These are phyloP conservation scores for Symphodus melops DNA, from an alignment of 2,113 vertebrate species.

Conservation along the genomic window DNA sequence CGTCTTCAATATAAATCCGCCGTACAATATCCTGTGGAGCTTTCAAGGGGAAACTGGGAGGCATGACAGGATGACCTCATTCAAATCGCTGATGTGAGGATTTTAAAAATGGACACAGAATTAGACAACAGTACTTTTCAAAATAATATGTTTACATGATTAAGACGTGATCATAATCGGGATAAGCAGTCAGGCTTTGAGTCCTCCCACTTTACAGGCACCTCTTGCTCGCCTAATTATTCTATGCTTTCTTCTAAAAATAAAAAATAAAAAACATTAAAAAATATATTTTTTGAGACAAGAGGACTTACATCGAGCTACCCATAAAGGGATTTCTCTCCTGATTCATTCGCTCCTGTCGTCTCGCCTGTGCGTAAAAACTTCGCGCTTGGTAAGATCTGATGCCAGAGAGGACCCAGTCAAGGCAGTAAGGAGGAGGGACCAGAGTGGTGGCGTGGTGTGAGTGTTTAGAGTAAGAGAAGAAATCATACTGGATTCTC, in stretches of 20 bases:
- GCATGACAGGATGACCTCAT: conserved; percentile 33
- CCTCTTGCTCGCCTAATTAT: too few species aligned
- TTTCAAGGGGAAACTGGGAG: neutral
- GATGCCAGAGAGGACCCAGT: conserved; percentile 53
- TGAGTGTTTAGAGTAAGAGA: neutral
- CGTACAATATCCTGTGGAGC: neutral
- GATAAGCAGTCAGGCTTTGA: neutral
- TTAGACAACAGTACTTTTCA: neutral
- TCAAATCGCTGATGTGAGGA: conserved; percentile 7
- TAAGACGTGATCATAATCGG: neutral
- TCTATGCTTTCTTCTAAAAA: too few species aligned
- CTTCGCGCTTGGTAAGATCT: neutral
- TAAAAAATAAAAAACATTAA: neutral
- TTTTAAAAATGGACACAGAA: conserved; percentile 4
- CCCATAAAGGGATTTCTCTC: neutral
- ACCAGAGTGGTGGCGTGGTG: conserved; percentile 35
- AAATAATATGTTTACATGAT: neutral
- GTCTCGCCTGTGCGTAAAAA: conserved; percentile 21
- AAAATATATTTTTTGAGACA: neutral
- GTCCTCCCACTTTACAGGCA: too few species aligned
- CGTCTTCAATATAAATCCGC: conserved; percentile 7
- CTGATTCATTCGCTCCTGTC: neutral
- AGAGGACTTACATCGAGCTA: neutral
- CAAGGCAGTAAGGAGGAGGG: conserved; percentile 76
- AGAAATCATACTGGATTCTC: conserved; percentile 14